Evolutionary conservation across 2,797 vertebrate genomes (phyloP), one percentile per base, ranked within the genome.

Genomic region (Halcyon leucocephala): DNA sequence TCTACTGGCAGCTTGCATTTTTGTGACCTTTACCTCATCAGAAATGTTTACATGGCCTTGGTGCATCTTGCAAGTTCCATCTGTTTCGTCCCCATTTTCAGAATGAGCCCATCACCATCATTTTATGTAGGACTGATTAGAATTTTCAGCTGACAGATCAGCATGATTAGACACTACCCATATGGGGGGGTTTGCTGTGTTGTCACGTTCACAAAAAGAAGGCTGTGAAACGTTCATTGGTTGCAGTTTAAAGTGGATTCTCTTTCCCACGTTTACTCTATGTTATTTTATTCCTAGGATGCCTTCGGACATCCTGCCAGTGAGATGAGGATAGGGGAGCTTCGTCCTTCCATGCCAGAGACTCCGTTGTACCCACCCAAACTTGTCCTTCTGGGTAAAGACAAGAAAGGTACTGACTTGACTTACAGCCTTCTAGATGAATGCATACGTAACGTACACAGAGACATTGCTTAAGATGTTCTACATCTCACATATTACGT

Each of bases 281-380:
- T 12, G 0, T 66, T 78, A 9, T 92, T 96, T 4, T 97, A 90
- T 97, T 95, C 95, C 95, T 97, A 99, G 99, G 99, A 99, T 97
- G 98, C 99, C 73, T 99, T 99, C 98, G 99, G 99, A 93, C 99
- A 99, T 85, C 99, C 99, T 88, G 99, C 99, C 90, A 99, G 99
- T 57, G 99, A 99, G 98, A 99, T 99, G 98, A 99, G 99, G 83
- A 99, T 99, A 98, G 99, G 99, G 78, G 99, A 99, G 96, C 99
- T 99, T 98, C 99, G 99, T 93, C 99, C 99, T 51, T 99, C 99
- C 93, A 98, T 99, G 97, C 99, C 99, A 91, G 99, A 99, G 97
- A 99, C 99, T 49, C 98, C 99, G 14, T 98, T 99, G 98, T 99
- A 99, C 98, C 99, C 99, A 95, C 99, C 99, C 94, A 99, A 99